phyloP scores from a whole-genome alignment of 2,113 vertebrate genomes.

The Muntiacus reevesi region DNA sequence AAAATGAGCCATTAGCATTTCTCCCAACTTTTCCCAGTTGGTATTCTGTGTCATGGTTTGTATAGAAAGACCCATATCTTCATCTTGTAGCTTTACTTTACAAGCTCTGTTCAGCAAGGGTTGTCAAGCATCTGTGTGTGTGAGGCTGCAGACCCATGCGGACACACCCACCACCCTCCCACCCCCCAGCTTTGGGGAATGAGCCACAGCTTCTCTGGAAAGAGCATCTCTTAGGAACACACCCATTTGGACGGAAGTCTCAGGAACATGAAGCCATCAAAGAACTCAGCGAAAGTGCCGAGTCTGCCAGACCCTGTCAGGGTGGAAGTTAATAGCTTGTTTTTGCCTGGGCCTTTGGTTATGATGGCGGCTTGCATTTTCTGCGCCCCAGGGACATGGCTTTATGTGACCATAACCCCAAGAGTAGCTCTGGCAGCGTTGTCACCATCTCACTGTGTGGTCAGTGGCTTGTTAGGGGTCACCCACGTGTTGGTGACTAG shows the following conservation, averaged over 20 bases:
- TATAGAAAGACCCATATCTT: not conserved
- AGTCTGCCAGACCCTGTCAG: not conserved
- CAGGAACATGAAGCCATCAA: not conserved
- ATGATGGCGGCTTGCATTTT: not conserved
- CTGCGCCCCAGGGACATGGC: not conserved
- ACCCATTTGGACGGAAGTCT: not conserved
- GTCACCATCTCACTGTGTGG: not conserved
- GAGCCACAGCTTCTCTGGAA: not conserved
- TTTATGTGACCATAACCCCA: not conserved
- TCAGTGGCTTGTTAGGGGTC: not conserved
- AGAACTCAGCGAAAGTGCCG: not conserved
- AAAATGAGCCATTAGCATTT: not conserved
- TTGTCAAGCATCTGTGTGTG: rapidly evolving
- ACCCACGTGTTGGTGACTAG: not conserved
- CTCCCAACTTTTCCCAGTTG: not conserved
- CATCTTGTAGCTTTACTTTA: not conserved
- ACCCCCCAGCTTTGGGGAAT: not conserved
- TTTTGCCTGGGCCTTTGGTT: not conserved
- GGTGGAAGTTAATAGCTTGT: not conserved
- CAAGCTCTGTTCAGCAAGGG: not conserved
- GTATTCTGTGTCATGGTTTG: not conserved
- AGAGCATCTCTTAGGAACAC: not conserved
- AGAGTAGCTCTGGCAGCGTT: not conserved
- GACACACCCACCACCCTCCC: rapidly evolving
- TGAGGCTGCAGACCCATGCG: rapidly evolving